Evolutionary conservation across 2,888 invertebrate genomes (phyloP), one percentile per base, ranked within the genome.

Genomic region (Hololepta plana): DNA sequence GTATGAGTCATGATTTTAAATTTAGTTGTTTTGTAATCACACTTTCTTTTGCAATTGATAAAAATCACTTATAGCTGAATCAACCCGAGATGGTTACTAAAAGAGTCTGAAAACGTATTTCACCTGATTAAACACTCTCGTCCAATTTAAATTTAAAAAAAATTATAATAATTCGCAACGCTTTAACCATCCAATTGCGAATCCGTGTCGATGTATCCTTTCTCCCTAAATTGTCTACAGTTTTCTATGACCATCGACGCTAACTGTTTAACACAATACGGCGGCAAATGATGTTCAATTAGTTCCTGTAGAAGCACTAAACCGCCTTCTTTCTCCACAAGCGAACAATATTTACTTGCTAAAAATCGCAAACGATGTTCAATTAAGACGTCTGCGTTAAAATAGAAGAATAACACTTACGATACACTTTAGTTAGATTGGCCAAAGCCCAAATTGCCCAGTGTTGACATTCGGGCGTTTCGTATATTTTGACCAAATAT

Each of bases 361-460:
- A 55, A 12, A 60, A 61, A 7, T 22, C 13, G 12, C 11, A 24
- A 7, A 24, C 10, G 6, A 6, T n/a, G 33, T 29, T 33, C 37
- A 36, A 24, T 17, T 17, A 17, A 17, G n/a, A 17, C 17, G 17
- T 17, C 17, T 7, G 7, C 7, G 6, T n/a, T 17, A 7, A 7
- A 17, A n/a, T 17, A 17, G 17, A 17, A 17, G 6, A 17, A 17
- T n/a, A 17, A 30, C 38, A 75, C 81, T 74, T 55, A 82, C 87
- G 81, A 51, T 88, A 87, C 14, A 90, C 84, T 32, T 69, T 76
- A 24, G 95, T 96, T 33, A 96, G 68, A 59, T 96, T 96, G 24
- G 93, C 91, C 32, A 96, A 62, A 1, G 95, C 95, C 95, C 95
- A 96, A 4, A 82, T 79, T 3, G 93, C 91, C 95, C 95, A 95